phyloP scores from a whole-genome alignment of 2,888 invertebrate genomes.

The Pseudeuparius sepicola region DNA sequence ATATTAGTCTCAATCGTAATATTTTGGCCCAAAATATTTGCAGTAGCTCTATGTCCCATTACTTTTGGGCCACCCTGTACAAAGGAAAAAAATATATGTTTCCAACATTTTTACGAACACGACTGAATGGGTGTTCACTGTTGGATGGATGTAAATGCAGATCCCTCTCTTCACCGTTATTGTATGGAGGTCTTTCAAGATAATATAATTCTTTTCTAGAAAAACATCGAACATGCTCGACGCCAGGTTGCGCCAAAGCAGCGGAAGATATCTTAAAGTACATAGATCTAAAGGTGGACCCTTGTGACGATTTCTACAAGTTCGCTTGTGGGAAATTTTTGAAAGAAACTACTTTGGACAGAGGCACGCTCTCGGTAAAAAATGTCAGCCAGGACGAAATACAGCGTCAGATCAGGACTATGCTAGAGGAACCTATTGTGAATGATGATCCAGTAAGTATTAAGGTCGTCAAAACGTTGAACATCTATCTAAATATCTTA shows the following conservation, averaged over 20 bases:
- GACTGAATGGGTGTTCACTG: too few species aligned
- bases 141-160: too few species aligned
- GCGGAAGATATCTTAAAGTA: conserved; percentile 56
- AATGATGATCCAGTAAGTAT: conserved; percentile 18
- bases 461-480: too few species aligned
- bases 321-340: conserved; percentile 67
- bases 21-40: too few species aligned
- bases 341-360: conserved; percentile 55
- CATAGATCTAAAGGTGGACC: conserved; percentile 56
- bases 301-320: conserved; percentile 69
- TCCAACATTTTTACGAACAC: too few species aligned
- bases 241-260: conserved; percentile 31
- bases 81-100: too few species aligned
- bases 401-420: conserved; percentile 26
- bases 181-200: too few species aligned
- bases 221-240: conserved; percentile 26
- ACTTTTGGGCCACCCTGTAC: too few species aligned
- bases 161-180: too few species aligned
- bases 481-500: too few species aligned
- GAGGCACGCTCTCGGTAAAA: conserved; percentile 22
- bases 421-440: conserved; percentile 25
- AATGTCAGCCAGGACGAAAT: conserved; percentile 27
- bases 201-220: conserved; percentile 17
- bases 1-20: too few species aligned
- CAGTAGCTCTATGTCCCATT: too few species aligned